Evolutionary conservation across 2,888 invertebrate species (phyloP).

Genomic region (Hyppa rectilinea): DNA sequence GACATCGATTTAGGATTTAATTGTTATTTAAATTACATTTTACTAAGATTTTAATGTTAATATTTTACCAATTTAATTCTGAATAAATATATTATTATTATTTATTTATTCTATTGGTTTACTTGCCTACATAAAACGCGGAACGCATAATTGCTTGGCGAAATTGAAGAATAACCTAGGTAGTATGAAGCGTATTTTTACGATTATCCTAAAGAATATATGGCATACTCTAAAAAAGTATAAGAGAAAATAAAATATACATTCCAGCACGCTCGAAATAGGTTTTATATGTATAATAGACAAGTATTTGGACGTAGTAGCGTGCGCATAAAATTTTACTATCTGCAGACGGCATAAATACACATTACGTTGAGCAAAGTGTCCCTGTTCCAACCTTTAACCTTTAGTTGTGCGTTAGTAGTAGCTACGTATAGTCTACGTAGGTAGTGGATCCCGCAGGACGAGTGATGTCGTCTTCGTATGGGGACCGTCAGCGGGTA

Average conservation of each 20-base stretch:
- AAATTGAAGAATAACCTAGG: not conserved
- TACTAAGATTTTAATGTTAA: no score
- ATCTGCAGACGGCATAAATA: slow-evolving; percentile 60
- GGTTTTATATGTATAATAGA: slow-evolving; percentile 53
- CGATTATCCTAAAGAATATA: slow-evolving; percentile 20
- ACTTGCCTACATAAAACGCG: not conserved
- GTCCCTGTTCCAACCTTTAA: slow-evolving; percentile 59
- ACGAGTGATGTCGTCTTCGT: slow-evolving; percentile 33
- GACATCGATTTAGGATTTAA: not conserved
- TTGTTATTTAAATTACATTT: not conserved
- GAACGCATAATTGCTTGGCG: not conserved
- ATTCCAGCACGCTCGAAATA: slow-evolving; percentile 33
- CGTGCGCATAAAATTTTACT: slow-evolving; percentile 64
- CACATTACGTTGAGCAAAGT: slow-evolving; percentile 49
- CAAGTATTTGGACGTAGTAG: slow-evolving; percentile 48
- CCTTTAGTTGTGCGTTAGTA: slow-evolving; percentile 47
- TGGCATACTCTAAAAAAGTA: slow-evolving; percentile 19
- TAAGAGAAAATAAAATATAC: slow-evolving; percentile 40
- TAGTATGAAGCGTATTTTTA: slow-evolving; percentile 24
- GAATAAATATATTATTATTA: no score
- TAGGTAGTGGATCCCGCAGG: slow-evolving; percentile 36
- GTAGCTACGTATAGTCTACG: no score
- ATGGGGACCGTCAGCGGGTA: slow-evolving; percentile 42
- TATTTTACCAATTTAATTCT: no score
- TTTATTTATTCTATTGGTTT: not conserved